phyloP scores from a whole-genome alignment of 2,113 vertebrate genomes.

The Zosterops lateralis region DNA sequence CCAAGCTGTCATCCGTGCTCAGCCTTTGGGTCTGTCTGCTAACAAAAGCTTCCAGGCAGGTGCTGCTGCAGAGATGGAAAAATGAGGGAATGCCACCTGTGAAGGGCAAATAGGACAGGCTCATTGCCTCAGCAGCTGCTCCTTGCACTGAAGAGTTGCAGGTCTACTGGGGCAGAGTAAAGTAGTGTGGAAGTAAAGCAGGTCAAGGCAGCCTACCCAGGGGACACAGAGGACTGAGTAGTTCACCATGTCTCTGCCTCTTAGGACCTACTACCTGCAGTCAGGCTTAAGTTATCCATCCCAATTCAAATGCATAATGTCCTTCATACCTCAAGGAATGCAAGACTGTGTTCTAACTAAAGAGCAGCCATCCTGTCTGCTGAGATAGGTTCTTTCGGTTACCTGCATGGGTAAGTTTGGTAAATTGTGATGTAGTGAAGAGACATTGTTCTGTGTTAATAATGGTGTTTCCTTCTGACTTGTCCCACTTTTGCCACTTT shows the following conservation, averaged over 20 bases:
- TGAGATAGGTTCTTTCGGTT: background rate
- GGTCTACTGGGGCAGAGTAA: background rate
- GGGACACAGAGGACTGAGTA: background rate
- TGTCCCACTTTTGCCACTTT: background rate
- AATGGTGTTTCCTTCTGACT: background rate
- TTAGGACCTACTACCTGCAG: background rate
- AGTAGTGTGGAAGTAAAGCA: background rate
- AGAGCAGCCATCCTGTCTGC: background rate
- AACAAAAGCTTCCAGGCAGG: background rate
- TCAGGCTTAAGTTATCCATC: background rate
- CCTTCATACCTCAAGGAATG: background rate
- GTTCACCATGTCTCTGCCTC: background rate
- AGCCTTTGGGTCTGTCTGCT: fast-evolving
- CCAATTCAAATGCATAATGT: background rate
- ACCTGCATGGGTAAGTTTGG: background rate
- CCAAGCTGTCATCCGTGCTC: background rate
- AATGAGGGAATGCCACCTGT: background rate
- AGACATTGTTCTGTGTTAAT: background rate
- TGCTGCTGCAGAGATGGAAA: background rate
- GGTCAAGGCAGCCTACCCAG: background rate
- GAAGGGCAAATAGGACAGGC: background rate
- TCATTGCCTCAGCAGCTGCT: background rate
- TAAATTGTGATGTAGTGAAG: fast-evolving
- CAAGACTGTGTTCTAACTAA: background rate
- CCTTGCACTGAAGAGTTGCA: background rate